Evolutionary conservation across 1,140 invertebrate genomes (phyloP), one percentile per base, ranked within the genome.

Genomic region (Hyposmocoma kahamanoa): DNA sequence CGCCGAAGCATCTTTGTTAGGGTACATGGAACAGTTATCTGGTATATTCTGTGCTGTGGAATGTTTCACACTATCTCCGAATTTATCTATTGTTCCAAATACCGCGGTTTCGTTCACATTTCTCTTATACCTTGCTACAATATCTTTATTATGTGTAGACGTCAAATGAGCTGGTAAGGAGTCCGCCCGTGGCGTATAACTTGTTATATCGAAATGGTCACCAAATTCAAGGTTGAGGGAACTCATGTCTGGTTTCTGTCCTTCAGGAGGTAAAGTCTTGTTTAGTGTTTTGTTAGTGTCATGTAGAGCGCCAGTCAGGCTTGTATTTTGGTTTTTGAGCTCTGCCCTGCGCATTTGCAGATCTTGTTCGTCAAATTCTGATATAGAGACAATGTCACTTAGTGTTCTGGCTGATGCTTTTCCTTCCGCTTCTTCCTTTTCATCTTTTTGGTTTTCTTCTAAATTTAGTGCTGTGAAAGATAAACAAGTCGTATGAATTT

Each of bases 331-430:
- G 5, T 56, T 63, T 57, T 72, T 83, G 2, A 79, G 41, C 57
- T 88, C 60, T 24, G 78, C 65, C 18, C 83, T 84, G 18, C 88
- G 72, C 57, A 88, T 81, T 36, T 87, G 86, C 9, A 88, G 62
- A 57, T 89, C 89, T 46, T 88, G 87, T 44, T 92, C 91, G 38
- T 91, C 90, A 43, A 88, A 91, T 46, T 92, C 91, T 0, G 91
- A 91, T 73, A 92, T 91, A 0, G 91, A 92, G 2, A 92, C 75
- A 42, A 93, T 92, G 53, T 92, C 92, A 61, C 91, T 92, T 0
- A 93, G 72, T 0, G 91, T 92, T 20, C 91, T 80, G 1, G 89
- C 91, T 30, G 91, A 90, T 1, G 84, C 86, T 60, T 90, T 90
- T 4, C 80, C 73, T 47, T 81, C 67, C 38, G 88, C 58, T 83